Conservation (phyloP, 2,888 invertebrate species). For the Caenorhabditis afra region DNA sequence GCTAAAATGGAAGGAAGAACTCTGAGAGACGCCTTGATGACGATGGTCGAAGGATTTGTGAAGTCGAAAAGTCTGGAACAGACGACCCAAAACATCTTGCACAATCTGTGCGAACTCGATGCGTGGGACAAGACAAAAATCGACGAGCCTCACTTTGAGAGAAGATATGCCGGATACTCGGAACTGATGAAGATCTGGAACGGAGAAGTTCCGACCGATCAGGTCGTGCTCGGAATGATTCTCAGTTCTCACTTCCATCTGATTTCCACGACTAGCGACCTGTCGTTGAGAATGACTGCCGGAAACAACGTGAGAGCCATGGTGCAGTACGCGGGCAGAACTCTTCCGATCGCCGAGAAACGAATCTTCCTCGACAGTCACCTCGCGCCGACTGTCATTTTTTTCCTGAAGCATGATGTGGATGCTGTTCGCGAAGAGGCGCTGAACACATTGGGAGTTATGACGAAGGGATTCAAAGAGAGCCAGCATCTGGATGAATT, state of each 20-base stretch:
- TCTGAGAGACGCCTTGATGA: constrained; percentile 68
- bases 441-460: constrained; percentile 87
- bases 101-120: constrained; percentile 85
- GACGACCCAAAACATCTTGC: constrained; percentile 34
- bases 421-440: constrained; percentile 87
- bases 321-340: constrained; percentile 50
- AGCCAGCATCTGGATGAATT: constrained; percentile 80
- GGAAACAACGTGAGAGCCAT: constrained; percentile 62
- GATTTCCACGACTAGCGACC: constrained; percentile 63
- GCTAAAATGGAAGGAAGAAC: constrained; percentile 64
- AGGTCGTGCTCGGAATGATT: constrained; percentile 52
- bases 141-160: constrained; percentile 94
- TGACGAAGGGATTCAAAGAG: constrained; percentile 82
- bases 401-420: constrained; percentile 46
- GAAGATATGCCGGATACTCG: constrained; percentile 87
- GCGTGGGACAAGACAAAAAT: constrained; percentile 91
- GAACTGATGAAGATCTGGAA: constrained; percentile 83
- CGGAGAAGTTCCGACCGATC: constrained; percentile 20
- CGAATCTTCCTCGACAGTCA: constrained; percentile 36
- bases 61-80: constrained; percentile 46
- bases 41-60: constrained; percentile 60
- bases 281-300: constrained; percentile 70
- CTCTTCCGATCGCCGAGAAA: constrained; percentile 30
- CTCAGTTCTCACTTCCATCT: constrained; percentile 56
- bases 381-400: constrained; percentile 44